Base-by-base conservation (phyloP, 30 jellyfish, hydroid and myxozoan genomes). In the Hydra vulgaris region DNA sequence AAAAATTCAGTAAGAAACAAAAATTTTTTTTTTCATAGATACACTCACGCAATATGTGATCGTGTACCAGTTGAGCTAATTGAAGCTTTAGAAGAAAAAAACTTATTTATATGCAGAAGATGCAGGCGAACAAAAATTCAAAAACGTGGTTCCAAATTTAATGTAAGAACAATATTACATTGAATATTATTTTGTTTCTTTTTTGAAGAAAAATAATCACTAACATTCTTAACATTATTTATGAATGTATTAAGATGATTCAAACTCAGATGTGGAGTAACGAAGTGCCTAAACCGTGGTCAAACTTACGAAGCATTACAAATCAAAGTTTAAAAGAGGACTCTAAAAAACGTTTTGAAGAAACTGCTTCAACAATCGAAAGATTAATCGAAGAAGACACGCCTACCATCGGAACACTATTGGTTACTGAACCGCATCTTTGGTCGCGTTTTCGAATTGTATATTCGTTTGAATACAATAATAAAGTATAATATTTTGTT, bases 391-490 rank as follows among this genome's bases (percentile, higher is more conserved):
- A 84, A 54, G 85, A 80, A 21, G 96, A 86, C 21, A 71, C 92
- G 5, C 88, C 90, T 17, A 17, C 80, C 74, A 72, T 95, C 16
- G 72, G 95, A 17, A 86, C 75, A 8, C 74, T 92, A 82, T 66
- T 83, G n/a, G 81, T 86, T 17, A 74, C 96, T 53, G 98, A 92
- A 69, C 98, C 98, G 0, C 80, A 78, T 20, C 73, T 93, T 12
- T 92, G 98, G 98, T 92, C 96, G 7, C 81, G 98, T 69, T 82
- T 92, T 27, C 84, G 81, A 54, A 88, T 92, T 25, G 86, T 92
- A 1, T 92, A 92, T 81, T 92, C 98, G 22, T 92, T 92, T 80
- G 98, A 92, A 77, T 92, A 92, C 61, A 92, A 87, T 69, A 88
- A 93, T 40, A 40, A 40, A 40, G n/a, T n/a, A n/a, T n/a, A n/a